These are phyloP conservation scores for Papilio demoleus DNA, from an alignment of 2,888 invertebrate species.

Conservation along the genomic window DNA sequence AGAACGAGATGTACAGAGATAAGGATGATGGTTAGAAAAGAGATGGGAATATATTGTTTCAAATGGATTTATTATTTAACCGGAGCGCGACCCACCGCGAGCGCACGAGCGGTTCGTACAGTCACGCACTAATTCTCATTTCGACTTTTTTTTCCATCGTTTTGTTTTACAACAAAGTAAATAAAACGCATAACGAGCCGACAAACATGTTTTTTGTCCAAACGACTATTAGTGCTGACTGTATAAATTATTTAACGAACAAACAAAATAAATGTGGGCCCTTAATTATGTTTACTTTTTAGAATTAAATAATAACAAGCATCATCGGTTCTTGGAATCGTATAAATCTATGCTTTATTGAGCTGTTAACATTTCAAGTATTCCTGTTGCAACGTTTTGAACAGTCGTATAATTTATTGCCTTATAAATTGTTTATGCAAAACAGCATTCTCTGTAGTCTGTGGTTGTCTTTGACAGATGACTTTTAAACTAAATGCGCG, in stretches of 20 bases:
- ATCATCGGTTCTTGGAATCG: background rate
- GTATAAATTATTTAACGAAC: conserved; percentile 1
- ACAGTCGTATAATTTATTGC: conserved; percentile 7
- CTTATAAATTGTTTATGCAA: conserved; percentile 18
- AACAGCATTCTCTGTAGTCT: conserved; percentile 10
- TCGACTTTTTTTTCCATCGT: conserved; percentile 22
- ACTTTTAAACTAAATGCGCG: background rate
- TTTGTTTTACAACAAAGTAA: conserved; percentile 31
- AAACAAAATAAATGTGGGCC: conserved; percentile 3
- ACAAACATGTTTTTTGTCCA: conserved; percentile 26
- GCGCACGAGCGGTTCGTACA: conserved; percentile 32
- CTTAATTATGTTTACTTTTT: background rate
- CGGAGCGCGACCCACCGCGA: conserved; percentile 37
- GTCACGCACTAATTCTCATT: conserved; percentile 39
- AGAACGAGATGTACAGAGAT: conserved; percentile 80
- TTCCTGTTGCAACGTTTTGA: background rate
- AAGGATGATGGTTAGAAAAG: background rate
- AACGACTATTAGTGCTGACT: conserved; percentile 20
- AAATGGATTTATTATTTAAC: conserved; percentile 39
- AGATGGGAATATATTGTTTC: conserved; percentile 31
- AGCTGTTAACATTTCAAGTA: conserved; percentile 9
- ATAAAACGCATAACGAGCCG: conserved; percentile 26
- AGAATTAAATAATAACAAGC: background rate
- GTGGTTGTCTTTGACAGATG: conserved; percentile 18
- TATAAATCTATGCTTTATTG: background rate